phyloP scores from a whole-genome alignment of 2,113 vertebrate genomes.

The Tyto alba region DNA sequence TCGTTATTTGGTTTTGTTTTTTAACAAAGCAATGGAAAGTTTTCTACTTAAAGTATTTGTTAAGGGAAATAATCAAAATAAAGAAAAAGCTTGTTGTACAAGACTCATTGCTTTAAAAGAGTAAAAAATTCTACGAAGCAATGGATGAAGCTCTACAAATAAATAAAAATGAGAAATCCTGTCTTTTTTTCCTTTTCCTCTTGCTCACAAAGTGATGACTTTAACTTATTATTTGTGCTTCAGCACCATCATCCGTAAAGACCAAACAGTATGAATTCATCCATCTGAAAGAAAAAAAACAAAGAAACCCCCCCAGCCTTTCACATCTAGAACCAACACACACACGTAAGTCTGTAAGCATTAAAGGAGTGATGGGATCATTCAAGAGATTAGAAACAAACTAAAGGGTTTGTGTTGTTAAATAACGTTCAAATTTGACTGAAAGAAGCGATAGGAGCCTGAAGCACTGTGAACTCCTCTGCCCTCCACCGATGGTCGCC shows the following conservation, averaged over 20 bases:
- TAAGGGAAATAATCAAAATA: background rate
- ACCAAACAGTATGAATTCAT: background rate
- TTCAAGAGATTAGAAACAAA: background rate
- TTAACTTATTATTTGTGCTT: background rate
- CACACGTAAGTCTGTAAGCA: rapidly evolving
- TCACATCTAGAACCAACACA: background rate
- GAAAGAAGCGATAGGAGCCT: background rate
- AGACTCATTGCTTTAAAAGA: background rate
- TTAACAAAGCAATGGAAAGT: background rate
- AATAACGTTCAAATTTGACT: background rate
- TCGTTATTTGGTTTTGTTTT: background rate
- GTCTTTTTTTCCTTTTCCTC: background rate
- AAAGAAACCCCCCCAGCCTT: background rate
- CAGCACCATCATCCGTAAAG: background rate
- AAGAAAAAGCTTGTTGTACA: background rate
- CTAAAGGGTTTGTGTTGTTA: background rate
- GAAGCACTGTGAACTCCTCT: background rate
- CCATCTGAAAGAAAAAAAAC: background rate
- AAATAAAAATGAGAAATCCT: background rate
- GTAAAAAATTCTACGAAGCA: background rate
- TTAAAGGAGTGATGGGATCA: background rate
- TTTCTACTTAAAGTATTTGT: background rate
- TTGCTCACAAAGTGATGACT: background rate
- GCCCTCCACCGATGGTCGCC: background rate
- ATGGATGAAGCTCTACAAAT: background rate